Evolutionary conservation across 2,888 invertebrate genomes (phyloP).

Genomic region (Iphiclides podalirius): DNA sequence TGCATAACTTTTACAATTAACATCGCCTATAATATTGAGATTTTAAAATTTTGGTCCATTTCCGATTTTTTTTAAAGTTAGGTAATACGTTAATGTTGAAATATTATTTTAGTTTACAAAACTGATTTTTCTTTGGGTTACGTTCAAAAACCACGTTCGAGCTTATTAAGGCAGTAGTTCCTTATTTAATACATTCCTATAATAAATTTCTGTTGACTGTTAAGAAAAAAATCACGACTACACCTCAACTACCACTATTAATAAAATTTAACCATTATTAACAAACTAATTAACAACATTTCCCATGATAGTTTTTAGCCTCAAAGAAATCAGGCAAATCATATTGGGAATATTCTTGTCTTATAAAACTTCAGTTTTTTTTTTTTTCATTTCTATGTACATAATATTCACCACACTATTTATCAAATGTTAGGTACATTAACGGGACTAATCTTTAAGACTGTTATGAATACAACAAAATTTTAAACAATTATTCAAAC

Average conservation of each 20-base stretch:
- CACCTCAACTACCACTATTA: background rate
- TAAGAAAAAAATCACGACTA: background rate
- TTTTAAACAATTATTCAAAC: no score
- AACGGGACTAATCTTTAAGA: no score
- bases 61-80: slow-evolving; percentile 9
- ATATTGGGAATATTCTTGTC: no score
- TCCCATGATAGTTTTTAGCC: background rate
- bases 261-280: slow-evolving; percentile 8
- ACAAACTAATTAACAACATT: slow-evolving; percentile 16
- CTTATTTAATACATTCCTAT: slow-evolving; percentile 8
- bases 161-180: slow-evolving; percentile 21
- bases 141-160: slow-evolving; percentile 6
- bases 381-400: background rate
- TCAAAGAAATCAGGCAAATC: background rate
- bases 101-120: slow-evolving; percentile 3
- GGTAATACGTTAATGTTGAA: background rate
- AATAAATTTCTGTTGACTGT: slow-evolving; percentile 7
- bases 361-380: no score
- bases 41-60: slow-evolving; percentile 21
- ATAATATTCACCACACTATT: background rate
- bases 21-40: slow-evolving; percentile 8
- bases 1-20: slow-evolving; percentile 7
- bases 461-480: no score
- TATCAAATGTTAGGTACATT: no score
- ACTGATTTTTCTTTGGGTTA: slow-evolving; percentile 1